Conservation (phyloP, 1,140 invertebrate genomes). For the Drosophila pandora region DNA sequence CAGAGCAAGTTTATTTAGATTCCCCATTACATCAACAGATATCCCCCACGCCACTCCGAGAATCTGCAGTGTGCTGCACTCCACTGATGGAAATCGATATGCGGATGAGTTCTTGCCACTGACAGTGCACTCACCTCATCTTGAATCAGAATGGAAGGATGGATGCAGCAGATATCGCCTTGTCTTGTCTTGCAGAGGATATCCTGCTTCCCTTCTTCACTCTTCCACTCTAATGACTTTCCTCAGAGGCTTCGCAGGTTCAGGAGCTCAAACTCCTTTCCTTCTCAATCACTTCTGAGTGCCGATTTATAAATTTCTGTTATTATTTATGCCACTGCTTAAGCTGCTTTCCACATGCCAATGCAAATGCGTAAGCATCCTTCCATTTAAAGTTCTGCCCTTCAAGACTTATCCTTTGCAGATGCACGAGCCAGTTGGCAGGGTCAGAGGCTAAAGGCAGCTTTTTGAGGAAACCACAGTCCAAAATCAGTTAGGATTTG, state of each 20-base stretch:
- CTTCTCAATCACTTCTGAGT: background rate
- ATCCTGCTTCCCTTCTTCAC: background rate
- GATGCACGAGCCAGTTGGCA: conserved; percentile 14
- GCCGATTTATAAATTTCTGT: conserved; percentile 37
- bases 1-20: conserved; percentile 67
- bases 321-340: conserved; percentile 34
- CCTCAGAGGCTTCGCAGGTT: background rate
- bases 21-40: conserved; percentile 12
- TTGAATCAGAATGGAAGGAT: background rate
- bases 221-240: conserved; percentile 27
- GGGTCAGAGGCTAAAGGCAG: conserved; percentile 21
- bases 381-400: conserved; percentile 2
- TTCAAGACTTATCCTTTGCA: conserved; percentile 41
- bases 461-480: conserved; percentile 29
- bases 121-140: conserved; percentile 33
- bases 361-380: conserved; percentile 14
- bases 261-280: background rate
- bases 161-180: background rate
- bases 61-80: conserved; percentile 21
- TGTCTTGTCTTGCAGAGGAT: background rate
- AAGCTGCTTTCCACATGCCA: conserved; percentile 3
- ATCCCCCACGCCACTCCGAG: background rate
- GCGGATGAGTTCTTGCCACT: conserved; percentile 19
- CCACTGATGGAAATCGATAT: conserved; percentile 60
- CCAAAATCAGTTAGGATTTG: conserved; percentile 58